A percentile compares a stretch with the other conserved stretches of the same genome.
phyloP scores from a whole-genome alignment of 2,113 vertebrate species.

The Sula dactylatra region DNA sequence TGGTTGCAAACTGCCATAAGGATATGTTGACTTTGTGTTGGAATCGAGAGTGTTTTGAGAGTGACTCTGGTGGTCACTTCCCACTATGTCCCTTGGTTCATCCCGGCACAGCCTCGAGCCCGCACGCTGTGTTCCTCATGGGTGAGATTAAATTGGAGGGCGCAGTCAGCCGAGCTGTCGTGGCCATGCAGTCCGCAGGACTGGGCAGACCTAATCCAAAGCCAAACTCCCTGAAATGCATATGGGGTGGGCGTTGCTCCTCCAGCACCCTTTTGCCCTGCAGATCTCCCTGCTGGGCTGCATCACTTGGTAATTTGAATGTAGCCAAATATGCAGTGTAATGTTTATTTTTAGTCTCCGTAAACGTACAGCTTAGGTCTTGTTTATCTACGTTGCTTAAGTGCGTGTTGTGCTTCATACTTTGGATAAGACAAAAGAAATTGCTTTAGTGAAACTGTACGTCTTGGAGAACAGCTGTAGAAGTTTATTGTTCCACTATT shows the following conservation, averaged over 20 bases:
- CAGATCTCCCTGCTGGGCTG: neutral
- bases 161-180: accelerated
- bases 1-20: neutral
- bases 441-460: neutral
- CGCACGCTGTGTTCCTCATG: accelerated
- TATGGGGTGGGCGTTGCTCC: neutral
- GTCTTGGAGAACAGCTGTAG: neutral
- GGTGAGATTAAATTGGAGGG: neutral
- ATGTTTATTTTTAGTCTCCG: neutral
- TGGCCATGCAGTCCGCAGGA: accelerated
- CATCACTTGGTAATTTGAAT: neutral
- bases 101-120: neutral
- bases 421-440: neutral
- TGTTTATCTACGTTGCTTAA: neutral
- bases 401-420: neutral
- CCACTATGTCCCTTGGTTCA: accelerated
- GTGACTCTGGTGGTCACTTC: neutral
- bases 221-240: neutral
- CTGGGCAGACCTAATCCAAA: neutral
- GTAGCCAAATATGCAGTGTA: neutral
- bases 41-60: neutral
- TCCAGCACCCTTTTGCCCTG: neutral
- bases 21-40: neutral
- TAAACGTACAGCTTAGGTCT: neutral
- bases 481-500: neutral